Evolutionary conservation across 2,113 vertebrate genomes (phyloP), one percentile per base, ranked within the genome.

Genomic region (Motacilla alba): DNA sequence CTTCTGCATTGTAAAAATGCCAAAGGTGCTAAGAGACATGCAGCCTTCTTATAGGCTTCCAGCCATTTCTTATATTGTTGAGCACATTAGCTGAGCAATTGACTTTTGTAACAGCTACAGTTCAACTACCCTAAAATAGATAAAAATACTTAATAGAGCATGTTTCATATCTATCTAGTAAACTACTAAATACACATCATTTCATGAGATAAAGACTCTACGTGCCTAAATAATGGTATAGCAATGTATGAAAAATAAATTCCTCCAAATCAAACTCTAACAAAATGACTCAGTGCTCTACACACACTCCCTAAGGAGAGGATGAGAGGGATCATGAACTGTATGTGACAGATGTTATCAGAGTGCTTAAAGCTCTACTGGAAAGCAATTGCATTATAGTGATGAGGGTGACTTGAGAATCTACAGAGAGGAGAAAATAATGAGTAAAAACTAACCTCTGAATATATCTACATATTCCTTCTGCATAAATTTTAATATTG

Each of bases 281-380:
- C 43, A 92, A 74, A 96, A 90, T 82, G 49, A 46, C 37, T 77
- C 50, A 64, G 15, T 39, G 30, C n/a, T 85, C 73, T 73, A 70
- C 27, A 55, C 59, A 62, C 10, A 30, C 16, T 87, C 84, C 53
- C 59, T 67, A 66, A 63, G 67, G 70, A 91, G 30, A 94, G 59
- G 37, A 74, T 77, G 87, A 91, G 87, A 84, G 49, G 35, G 78
- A 93, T 69, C 82, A 83, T 88, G 84, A 91, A 74, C 87, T 76
- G 3, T 58, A 46, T 23, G 52, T 83, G 68, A 77, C 85, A 90
- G 75, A 93, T 96, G 67, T 58, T 94, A 83, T 83, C 43, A 68
- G 43, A 83, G 60, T 77, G 52, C 66, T 93, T 87, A 93, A 80
- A 90, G 43, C 55, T 91, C 78, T 76, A 73, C 60, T 94, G 53